Evolutionary conservation across 2,797 vertebrate species (phyloP).

Genomic region (Anguilla pacifica): DNA sequence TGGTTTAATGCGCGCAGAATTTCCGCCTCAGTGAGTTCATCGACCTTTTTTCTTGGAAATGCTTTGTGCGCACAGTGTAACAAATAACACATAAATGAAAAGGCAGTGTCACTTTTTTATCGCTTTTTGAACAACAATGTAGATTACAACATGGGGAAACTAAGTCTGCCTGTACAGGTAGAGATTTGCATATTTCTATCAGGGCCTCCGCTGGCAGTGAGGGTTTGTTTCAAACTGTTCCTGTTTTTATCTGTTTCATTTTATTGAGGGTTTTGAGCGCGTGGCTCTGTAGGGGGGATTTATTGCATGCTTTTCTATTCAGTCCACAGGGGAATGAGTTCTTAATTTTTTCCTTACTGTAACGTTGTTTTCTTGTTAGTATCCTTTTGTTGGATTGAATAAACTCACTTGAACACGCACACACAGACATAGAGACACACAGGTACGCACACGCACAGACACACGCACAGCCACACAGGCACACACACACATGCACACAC

Average conservation of each 20-base stretch:
- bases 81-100: neutral
- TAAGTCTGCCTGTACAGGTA: conserved; percentile 1
- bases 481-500: neutral
- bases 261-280: neutral
- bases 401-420: neutral
- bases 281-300: neutral
- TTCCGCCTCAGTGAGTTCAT: neutral
- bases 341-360: neutral
- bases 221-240: conserved; percentile 3
- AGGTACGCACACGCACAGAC: no score
- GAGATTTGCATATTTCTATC: conserved; percentile 17
- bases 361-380: neutral
- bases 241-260: neutral
- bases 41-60: neutral
- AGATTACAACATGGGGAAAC: neutral
- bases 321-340: neutral
- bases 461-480: neutral
- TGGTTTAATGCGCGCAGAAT: neutral
- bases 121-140: neutral
- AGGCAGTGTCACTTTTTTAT: neutral
- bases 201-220: neutral
- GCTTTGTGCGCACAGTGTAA: neutral
- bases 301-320: neutral
- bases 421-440: no score
- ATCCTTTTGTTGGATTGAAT: neutral